phyloP scores from a whole-genome alignment of 1,140 invertebrate species.

The Euura saliciscinereae region DNA sequence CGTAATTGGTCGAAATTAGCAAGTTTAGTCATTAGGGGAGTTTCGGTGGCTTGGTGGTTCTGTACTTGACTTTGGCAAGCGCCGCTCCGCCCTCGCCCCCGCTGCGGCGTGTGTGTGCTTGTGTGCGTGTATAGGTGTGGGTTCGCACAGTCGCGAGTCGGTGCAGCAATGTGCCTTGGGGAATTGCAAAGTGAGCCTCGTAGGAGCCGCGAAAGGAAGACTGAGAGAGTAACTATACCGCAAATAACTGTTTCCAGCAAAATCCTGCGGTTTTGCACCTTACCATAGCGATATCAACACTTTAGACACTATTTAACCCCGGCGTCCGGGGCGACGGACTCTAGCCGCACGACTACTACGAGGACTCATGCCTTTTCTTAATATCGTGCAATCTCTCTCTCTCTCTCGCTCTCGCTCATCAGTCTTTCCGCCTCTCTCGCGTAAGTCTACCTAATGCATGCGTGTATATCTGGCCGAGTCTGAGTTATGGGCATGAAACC shows the following conservation, averaged over 20 bases:
- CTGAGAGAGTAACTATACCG: constrained; percentile 30
- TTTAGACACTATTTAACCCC: background rate
- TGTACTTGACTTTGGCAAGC: constrained; percentile 27
- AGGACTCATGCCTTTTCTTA: too few species aligned
- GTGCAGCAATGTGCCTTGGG: background rate
- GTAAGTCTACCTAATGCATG: background rate
- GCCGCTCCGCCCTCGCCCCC: background rate
- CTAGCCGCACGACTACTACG: background rate
- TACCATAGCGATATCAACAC: constrained; percentile 41
- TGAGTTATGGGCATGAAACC: background rate
- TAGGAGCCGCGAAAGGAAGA: constrained; percentile 16
- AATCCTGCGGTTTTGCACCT: constrained; percentile 47
- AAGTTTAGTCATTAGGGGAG: constrained; percentile 62
- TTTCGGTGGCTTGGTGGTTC: constrained; percentile 44
- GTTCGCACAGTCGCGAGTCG: background rate
- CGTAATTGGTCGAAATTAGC: constrained; percentile 62
- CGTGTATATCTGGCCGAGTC: background rate
- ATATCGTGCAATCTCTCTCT: too few species aligned
- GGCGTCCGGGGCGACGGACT: background rate
- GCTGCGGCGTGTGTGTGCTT: constrained; percentile 7
- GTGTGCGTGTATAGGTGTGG: constrained; percentile 9
- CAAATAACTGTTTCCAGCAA: constrained; percentile 53
- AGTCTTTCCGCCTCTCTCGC: too few species aligned
- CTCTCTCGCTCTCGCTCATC: background rate
- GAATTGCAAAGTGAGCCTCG: constrained; percentile 26